Conservation (phyloP, 2,797 vertebrate genomes). For the Babyrousa celebensis region DNA sequence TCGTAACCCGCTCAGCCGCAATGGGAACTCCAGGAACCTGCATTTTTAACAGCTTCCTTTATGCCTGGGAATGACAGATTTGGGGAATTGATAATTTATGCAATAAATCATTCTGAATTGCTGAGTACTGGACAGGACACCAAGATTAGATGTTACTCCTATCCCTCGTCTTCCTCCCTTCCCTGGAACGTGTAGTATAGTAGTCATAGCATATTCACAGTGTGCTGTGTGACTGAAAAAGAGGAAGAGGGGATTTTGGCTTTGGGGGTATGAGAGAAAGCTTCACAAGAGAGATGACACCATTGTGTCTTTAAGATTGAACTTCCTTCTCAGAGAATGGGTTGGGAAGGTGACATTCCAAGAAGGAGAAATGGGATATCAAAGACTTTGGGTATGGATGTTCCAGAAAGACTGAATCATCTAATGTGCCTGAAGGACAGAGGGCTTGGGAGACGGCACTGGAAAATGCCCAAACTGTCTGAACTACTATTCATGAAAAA, state of each 20-base stretch:
- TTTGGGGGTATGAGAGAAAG: background rate
- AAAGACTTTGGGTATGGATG: background rate
- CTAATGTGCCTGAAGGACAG: background rate
- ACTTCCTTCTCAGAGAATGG: slow-evolving; percentile 44
- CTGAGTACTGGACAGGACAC: background rate
- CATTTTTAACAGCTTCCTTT: background rate
- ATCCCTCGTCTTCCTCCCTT: background rate
- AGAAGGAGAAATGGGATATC: slow-evolving; percentile 64
- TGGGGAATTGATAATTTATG: slow-evolving; percentile 5
- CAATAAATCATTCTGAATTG: slow-evolving; percentile 10
- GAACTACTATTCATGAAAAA: background rate
- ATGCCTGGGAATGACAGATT: slow-evolving; percentile 3
- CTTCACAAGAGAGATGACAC: background rate
- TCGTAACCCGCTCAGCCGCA: too few relatives aligned
- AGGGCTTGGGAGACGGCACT: background rate
- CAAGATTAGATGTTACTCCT: background rate
- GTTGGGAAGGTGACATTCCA: slow-evolving; percentile 67
- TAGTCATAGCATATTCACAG: background rate
- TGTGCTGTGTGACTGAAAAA: background rate
- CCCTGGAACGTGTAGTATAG: background rate
- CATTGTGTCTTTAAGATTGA: slow-evolving; percentile 1
- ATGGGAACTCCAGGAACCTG: too few relatives aligned
- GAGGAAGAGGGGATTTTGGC: background rate
- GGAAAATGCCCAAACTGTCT: slow-evolving; percentile 50
- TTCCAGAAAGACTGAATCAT: slow-evolving; percentile 77